Percentiles rank a stretch among this genome's conserved stretches.
phyloP scores from a whole-genome alignment of 1,140 invertebrate species.

The Apis dorsata region DNA sequence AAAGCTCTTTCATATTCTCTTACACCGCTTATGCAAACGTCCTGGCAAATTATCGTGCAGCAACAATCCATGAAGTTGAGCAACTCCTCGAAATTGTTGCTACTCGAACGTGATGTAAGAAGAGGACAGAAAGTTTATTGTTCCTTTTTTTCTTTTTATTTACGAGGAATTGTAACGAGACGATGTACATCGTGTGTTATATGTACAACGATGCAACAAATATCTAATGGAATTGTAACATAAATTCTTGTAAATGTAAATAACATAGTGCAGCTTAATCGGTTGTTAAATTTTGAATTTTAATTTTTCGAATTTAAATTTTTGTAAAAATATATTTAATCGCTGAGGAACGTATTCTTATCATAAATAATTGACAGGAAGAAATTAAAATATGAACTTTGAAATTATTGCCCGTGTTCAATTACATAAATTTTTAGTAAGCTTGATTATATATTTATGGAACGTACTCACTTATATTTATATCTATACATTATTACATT shows the following conservation, averaged over 20 bases:
- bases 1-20: conserved; percentile 1
- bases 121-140: neutral
- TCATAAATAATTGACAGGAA: too few species aligned
- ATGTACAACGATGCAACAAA: too few species aligned
- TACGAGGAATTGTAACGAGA: neutral
- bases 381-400: neutral
- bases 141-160: neutral
- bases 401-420: neutral
- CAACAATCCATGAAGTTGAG: conserved; percentile 3
- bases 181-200: neutral
- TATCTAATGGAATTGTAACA: neutral
- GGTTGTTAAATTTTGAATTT: too few species aligned
- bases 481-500: too few species aligned
- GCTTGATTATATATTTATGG: neutral
- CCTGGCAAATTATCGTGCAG: neutral
- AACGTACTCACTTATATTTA: too few species aligned
- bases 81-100: conserved; percentile 26
- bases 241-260: neutral
- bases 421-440: neutral
- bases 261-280: too few species aligned
- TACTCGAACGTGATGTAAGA: neutral
- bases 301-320: too few species aligned
- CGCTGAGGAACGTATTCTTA: too few species aligned
- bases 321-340: too few species aligned
- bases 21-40: conserved; percentile 16